Evolutionary conservation across 1,140 invertebrate species (phyloP).

Genomic region (Ips typographus): DNA sequence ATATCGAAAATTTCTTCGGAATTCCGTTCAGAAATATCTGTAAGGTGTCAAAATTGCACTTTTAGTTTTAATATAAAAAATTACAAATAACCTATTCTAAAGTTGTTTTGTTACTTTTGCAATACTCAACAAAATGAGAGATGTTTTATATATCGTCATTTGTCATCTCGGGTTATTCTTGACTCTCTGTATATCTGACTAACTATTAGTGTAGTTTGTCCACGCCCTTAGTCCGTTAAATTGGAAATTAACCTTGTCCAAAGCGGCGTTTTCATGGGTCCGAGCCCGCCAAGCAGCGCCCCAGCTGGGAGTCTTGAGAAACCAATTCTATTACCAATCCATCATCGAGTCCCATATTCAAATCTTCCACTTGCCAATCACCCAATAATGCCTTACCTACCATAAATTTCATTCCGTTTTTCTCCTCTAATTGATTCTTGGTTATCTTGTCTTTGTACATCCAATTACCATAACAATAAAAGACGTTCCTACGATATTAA

Average conservation of each 20-base stretch:
- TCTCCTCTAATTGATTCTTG: background rate
- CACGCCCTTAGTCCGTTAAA: background rate
- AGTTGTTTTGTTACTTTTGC: too few relatives aligned
- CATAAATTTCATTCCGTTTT: background rate
- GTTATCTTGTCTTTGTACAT: background rate
- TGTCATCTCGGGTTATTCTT: too few relatives aligned
- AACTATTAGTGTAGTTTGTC: background rate
- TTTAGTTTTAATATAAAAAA: too few relatives aligned
- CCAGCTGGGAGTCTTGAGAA: slow-evolving; percentile 10
- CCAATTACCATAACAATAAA: background rate
- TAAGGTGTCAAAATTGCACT: too few relatives aligned
- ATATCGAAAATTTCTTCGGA: too few relatives aligned
- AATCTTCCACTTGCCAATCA: slow-evolving; percentile 36
- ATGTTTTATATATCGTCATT: too few relatives aligned
- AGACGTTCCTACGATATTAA: background rate
- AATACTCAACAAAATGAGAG: too few relatives aligned
- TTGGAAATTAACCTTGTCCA: slow-evolving; percentile 5
- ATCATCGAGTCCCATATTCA: slow-evolving; percentile 24
- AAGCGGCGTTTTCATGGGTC: background rate
- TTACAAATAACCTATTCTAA: too few relatives aligned
- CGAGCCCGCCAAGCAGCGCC: background rate
- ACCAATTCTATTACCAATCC: slow-evolving; percentile 32
- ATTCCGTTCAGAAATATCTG: too few relatives aligned
- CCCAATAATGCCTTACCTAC: slow-evolving; percentile 35
- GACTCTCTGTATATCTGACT: too few relatives aligned